Evolutionary conservation across 2,113 vertebrate species (phyloP).

Genomic region (Anoplopoma fimbria): DNA sequence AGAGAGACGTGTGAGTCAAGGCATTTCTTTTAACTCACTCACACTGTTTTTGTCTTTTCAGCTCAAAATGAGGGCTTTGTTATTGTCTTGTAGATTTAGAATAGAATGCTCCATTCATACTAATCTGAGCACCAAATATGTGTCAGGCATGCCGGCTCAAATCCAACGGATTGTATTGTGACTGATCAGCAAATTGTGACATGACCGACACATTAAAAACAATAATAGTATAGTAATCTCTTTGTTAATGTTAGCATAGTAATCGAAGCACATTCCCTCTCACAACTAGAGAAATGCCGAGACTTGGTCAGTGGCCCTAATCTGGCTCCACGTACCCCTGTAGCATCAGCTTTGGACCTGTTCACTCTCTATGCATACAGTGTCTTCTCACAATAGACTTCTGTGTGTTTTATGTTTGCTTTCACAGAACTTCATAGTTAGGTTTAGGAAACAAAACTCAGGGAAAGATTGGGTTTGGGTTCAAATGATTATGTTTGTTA

Average conservation of each 20-base stretch:
- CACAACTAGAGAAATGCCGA: too few species aligned
- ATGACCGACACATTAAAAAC: too few species aligned
- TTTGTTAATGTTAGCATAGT: too few species aligned
- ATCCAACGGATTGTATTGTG: not conserved
- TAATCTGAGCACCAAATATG: not conserved
- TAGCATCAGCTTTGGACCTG: not conserved
- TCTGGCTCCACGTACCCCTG: not conserved
- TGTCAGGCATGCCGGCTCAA: too few species aligned
- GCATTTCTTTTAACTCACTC: conserved; percentile 15
- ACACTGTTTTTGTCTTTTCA: not conserved
- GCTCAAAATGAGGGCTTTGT: not conserved
- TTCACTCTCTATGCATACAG: not conserved
- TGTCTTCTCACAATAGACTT: not conserved
- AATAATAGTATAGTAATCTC: too few species aligned
- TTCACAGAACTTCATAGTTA: too few species aligned
- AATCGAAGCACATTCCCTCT: too few species aligned
- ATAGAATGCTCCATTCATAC: not conserved
- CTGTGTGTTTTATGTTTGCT: too few species aligned
- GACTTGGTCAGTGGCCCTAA: not conserved
- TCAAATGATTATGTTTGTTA: not conserved
- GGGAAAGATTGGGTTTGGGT: not conserved
- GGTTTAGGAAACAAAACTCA: too few species aligned
- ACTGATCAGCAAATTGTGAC: too few species aligned
- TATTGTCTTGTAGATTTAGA: not conserved
- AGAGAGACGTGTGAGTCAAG: conserved; percentile 16